Conservation (phyloP, 2,113 vertebrate genomes). For the Callopanchax toddi region DNA sequence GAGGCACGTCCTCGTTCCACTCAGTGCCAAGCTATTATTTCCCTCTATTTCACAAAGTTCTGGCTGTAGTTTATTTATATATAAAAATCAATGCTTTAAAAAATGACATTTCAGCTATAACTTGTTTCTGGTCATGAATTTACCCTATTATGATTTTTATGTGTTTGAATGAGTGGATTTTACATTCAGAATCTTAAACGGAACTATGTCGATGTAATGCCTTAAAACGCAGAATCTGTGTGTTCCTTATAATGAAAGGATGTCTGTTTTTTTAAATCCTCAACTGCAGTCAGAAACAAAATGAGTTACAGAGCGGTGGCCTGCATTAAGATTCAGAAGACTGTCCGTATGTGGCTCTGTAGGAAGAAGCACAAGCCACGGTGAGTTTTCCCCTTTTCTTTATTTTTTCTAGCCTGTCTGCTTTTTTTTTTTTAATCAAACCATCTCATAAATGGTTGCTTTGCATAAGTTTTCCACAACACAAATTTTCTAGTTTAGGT, state of each 20-base stretch:
- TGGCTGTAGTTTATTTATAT: slow-evolving; percentile 32
- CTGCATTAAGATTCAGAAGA: slow-evolving; percentile 98
- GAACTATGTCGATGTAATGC: background rate
- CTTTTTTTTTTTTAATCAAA: too few species aligned
- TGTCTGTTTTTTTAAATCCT: background rate
- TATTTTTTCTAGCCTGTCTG: background rate
- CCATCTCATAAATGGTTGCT: too few species aligned
- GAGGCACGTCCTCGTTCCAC: slow-evolving; percentile 46
- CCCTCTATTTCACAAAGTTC: slow-evolving; percentile 40
- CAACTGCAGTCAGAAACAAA: slow-evolving; percentile 91
- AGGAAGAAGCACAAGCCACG: slow-evolving; percentile 94
- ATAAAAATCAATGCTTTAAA: too few species aligned
- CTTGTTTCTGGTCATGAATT: slow-evolving; percentile 23
- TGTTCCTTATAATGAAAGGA: background rate
- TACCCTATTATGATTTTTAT: too few species aligned
- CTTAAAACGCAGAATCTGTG: background rate
- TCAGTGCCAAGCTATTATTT: slow-evolving; percentile 40
- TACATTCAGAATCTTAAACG: background rate
- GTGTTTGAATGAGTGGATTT: background rate
- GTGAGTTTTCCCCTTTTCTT: slow-evolving; percentile 77
- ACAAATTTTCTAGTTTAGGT: too few species aligned
- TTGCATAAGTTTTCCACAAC: too few species aligned
- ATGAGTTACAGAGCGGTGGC: slow-evolving; percentile 92
- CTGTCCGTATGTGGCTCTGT: slow-evolving; percentile 97
- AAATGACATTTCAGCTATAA: slow-evolving; percentile 38